Conservation (phyloP, 2,888 invertebrate genomes). For the Hecatera dysodea region DNA sequence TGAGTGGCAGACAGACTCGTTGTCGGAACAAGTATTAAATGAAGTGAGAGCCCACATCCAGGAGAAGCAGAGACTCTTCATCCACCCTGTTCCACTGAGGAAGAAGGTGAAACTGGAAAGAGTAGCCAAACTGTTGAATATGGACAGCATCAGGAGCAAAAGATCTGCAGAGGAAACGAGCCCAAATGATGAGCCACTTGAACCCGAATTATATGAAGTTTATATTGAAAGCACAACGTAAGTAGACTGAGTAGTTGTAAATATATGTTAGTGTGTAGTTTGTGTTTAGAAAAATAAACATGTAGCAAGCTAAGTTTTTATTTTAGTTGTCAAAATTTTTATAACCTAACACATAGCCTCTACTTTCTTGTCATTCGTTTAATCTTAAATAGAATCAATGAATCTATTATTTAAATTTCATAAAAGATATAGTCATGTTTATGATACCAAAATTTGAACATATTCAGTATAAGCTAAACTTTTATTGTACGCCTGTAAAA, state of each 20-base stretch:
- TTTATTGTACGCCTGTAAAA: background rate
- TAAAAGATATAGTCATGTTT: too few relatives aligned
- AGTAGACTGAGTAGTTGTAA: conserved; percentile 67
- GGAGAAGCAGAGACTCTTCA: conserved; percentile 74
- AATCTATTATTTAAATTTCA: too few relatives aligned
- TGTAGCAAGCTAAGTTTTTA: conserved; percentile 9
- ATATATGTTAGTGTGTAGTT: conserved; percentile 2
- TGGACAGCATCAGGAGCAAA: conserved; percentile 78
- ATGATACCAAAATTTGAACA: too few relatives aligned
- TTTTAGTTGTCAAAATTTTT: background rate
- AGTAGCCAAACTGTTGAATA: conserved; percentile 78
- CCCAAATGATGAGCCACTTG: conserved; percentile 2
- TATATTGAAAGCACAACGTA: conserved; percentile 81
- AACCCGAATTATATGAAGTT: conserved; percentile 71
- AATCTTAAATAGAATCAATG: background rate
- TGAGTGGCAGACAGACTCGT: conserved; percentile 80
- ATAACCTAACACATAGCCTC: background rate
- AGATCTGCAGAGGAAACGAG: conserved; percentile 55
- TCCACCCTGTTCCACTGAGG: conserved; percentile 74
- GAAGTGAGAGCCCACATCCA: conserved; percentile 80
- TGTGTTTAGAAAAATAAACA: conserved; percentile 10
- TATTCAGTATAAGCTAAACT: background rate
- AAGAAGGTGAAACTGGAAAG: conserved; percentile 82
- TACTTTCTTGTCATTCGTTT: background rate
- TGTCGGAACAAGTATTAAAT: conserved; percentile 76